Evolutionary conservation across 1,140 invertebrate species (phyloP).

Genomic region (Ctenoplectra terminalis): DNA sequence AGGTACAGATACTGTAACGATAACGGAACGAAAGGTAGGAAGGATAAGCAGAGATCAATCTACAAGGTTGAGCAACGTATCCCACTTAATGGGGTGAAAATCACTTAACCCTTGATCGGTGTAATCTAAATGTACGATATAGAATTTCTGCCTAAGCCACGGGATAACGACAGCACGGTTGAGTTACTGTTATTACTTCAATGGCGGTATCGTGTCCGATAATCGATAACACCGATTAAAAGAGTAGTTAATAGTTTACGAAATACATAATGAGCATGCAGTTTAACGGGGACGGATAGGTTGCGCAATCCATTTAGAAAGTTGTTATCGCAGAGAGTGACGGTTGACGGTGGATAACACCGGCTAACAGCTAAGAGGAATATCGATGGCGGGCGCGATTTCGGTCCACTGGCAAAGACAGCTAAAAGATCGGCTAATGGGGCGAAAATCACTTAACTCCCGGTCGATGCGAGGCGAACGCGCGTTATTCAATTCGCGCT

Average conservation of each 20-base stretch:
- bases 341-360: not conserved
- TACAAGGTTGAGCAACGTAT: conserved; percentile 32
- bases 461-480: conserved; percentile 71
- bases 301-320: not conserved
- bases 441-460: conserved; percentile 78
- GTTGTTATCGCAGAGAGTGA: not conserved
- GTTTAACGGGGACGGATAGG: not conserved
- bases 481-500: conserved; percentile 77
- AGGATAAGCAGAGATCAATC: not conserved
- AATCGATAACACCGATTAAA: conserved; percentile 29
- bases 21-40: too few species aligned
- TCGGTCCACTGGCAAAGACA: conserved; percentile 20
- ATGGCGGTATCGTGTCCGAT: conserved; percentile 1
- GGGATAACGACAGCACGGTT: conserved; percentile 61
- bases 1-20: too few species aligned
- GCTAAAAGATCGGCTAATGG: conserved; percentile 64
- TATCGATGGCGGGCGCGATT: not conserved
- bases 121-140: conserved; percentile 61
- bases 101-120: conserved; percentile 70
- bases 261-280: not conserved
- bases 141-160: conserved; percentile 66
- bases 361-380: not conserved
- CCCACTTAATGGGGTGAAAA: conserved; percentile 59
- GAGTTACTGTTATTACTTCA: conserved; percentile 9
- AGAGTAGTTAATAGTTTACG: conserved; percentile 7